Base-by-base conservation (phyloP, 2,797 vertebrate genomes). In the Cichlasoma orientale region DNA sequence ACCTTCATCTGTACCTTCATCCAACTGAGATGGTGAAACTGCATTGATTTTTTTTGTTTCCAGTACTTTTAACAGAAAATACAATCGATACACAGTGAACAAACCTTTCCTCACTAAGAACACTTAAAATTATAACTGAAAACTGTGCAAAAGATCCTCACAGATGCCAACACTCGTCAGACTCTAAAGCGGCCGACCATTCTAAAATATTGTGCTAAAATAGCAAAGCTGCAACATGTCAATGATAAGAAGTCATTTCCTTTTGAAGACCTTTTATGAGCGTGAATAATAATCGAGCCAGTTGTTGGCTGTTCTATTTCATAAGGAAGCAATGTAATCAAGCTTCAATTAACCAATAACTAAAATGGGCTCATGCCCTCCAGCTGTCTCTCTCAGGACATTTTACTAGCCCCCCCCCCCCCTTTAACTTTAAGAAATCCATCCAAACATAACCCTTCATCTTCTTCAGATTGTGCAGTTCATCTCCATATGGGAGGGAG, bases 41-140 rank as follows among this genome's bases (percentile, higher is more conserved):
- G 83, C 92, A 96, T 96, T 89, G 96, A 96, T 96, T 97, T 96
- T 95, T 94, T 84, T 96, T 38, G n/a, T 12, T 95, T 5, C 29
- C 47, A 92, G 94, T 52, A 81, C 93, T 79, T 92, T 93, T 94
- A 94, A 93, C 90, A 90, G 90, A 93, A 94, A 94, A 95, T 95
- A 93, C 31, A 50, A 58, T 58, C 92, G 88, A 94, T 93, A 93
- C 94, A 96, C 94, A 47, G 41, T 68, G 41, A 84, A 92, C 91
- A 90, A 79, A 89, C 86, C 87, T 88, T 80, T 73, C 33, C 84
- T 88, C 78, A 82, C 57, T 54, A 55, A 77, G 59, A 69, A 85
- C 91, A 72, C 72, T 76, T 77, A 21, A 21, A 77, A 74, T 63
- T 71, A 71, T 72, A 31, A 36, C 33, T 71, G 70, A 86, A 86